Evolutionary conservation across 2,888 invertebrate genomes (phyloP).

Genomic region (Platerodrilus igneus): DNA sequence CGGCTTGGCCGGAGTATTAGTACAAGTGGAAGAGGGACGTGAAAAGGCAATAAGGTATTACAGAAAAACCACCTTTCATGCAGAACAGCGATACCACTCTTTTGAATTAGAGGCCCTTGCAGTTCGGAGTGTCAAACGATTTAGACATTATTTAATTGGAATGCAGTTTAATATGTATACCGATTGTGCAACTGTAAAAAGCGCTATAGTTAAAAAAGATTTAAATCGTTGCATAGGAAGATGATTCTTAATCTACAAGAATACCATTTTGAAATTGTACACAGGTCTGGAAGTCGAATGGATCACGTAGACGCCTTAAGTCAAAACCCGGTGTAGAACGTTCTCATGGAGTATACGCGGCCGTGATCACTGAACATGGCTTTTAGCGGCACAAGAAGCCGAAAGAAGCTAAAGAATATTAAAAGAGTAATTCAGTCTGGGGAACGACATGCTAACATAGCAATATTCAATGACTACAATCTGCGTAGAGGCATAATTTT

Average conservation of each 20-base stretch:
- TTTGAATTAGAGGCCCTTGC: conserved; percentile 44
- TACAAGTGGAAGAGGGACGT: conserved; percentile 12
- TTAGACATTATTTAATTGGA: conserved; percentile 39
- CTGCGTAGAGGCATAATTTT: conserved; percentile 21
- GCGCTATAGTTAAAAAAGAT: conserved; percentile 32
- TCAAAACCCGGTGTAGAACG: conserved; percentile 19
- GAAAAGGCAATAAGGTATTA: conserved; percentile 23
- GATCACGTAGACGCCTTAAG: conserved; percentile 37
- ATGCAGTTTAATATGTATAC: conserved; percentile 34
- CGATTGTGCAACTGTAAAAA: conserved; percentile 37
- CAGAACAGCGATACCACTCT: conserved; percentile 38
- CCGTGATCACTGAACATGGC: conserved; percentile 13
- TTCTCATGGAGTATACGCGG: not conserved
- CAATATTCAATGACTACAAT: conserved; percentile 23
- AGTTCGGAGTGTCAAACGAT: conserved; percentile 34
- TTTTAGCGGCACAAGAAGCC: conserved; percentile 21
- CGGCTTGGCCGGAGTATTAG: conserved; percentile 25
- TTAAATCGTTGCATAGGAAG: conserved; percentile 33
- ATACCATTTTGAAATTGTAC: conserved; percentile 23
- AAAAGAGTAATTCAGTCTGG: conserved; percentile 20
- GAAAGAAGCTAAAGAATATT: conserved; percentile 18
- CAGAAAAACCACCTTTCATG: conserved; percentile 31
- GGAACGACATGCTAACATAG: conserved; percentile 10
- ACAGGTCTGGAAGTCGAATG: conserved; percentile 29
- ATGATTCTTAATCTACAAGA: conserved; percentile 31